phyloP scores from a whole-genome alignment of 2,888 invertebrate species.

The Odontocolon sp. region DNA sequence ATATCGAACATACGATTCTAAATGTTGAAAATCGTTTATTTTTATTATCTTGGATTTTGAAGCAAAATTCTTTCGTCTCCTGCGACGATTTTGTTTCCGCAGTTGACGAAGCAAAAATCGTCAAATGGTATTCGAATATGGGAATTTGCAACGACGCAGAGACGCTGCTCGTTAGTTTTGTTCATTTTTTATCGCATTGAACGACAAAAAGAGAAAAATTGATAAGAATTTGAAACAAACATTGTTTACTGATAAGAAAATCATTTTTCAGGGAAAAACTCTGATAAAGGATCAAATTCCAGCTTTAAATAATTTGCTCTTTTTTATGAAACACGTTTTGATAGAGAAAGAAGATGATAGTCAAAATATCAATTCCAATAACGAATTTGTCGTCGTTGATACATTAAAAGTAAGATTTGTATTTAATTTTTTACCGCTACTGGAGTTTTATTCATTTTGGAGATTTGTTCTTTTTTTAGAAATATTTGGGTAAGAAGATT shows the following conservation, averaged over 20 bases:
- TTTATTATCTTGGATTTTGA: constrained; percentile 70
- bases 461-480: constrained; percentile 22
- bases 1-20: constrained; percentile 66
- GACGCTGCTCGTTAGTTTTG: constrained; percentile 68
- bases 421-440: not conserved
- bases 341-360: constrained; percentile 12
- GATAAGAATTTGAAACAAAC: not conserved
- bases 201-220: not conserved
- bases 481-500: constrained; percentile 26
- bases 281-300: constrained; percentile 64
- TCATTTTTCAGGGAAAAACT: constrained; percentile 69
- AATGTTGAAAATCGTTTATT: constrained; percentile 65
- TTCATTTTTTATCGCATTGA: too few species aligned
- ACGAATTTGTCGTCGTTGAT: not conserved
- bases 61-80: constrained; percentile 54
- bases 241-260: not conserved
- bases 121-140: constrained; percentile 69
- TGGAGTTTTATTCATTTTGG: constrained; percentile 10
- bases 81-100: constrained; percentile 56
- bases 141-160: constrained; percentile 68
- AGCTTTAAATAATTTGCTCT: constrained; percentile 62
- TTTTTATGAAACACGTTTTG: constrained; percentile 67
- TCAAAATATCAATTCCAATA: too few species aligned
- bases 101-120: constrained; percentile 56
- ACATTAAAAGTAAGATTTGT: constrained; percentile 16